Evolutionary conservation across 2,113 vertebrate genomes (phyloP).

Genomic region (Diadophis punctatus): DNA sequence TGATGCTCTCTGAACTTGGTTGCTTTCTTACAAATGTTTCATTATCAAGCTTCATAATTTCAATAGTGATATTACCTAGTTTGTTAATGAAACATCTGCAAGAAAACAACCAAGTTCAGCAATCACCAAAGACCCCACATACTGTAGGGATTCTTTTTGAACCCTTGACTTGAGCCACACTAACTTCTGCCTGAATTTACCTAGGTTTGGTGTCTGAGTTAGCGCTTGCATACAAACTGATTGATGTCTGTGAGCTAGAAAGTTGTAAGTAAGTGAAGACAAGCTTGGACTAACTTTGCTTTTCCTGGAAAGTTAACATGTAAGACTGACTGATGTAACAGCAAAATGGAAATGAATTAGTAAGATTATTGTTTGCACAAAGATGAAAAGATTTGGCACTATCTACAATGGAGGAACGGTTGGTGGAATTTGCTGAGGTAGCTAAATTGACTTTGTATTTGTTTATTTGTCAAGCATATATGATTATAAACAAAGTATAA

Average conservation of each 20-base stretch:
- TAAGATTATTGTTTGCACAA: not conserved
- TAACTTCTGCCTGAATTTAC: not conserved
- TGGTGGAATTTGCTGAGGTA: not conserved
- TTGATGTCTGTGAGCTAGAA: not conserved
- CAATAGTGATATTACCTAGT: not conserved
- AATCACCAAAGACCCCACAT: not conserved
- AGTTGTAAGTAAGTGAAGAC: not conserved
- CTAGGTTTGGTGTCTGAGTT: not conserved
- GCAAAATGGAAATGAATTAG: not conserved
- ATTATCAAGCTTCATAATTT: not conserved
- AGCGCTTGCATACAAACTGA: not conserved
- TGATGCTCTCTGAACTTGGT: not conserved
- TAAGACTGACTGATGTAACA: not conserved
- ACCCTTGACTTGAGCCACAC: not conserved
- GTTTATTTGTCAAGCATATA: too few species aligned
- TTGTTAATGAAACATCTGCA: not conserved
- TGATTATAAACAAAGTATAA: too few species aligned
- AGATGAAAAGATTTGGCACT: not conserved
- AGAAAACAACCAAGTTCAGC: not conserved
- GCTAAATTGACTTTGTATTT: not conserved
- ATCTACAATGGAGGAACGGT: not conserved
- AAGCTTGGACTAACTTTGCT: not conserved
- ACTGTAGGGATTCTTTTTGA: not conserved
- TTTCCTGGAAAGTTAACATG: not conserved
- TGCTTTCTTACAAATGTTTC: not conserved